Percentiles rank a stretch among this genome's conserved stretches.
Evolutionary conservation across 2,888 invertebrate species (phyloP).

Genomic region (Agapostemon virescens): DNA sequence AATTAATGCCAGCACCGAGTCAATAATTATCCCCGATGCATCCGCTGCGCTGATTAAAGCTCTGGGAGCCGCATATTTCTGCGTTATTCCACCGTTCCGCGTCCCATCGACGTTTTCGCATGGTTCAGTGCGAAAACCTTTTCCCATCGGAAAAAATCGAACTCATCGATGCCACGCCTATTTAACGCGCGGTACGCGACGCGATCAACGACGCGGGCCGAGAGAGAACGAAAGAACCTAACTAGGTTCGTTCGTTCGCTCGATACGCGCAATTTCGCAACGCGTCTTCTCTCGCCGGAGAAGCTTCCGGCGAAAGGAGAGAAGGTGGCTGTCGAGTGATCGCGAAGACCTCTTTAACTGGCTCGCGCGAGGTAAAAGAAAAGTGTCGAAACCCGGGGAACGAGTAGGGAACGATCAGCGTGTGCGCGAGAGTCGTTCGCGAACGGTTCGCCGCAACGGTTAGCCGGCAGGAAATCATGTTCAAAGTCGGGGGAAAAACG

Average conservation of each 20-base stretch:
- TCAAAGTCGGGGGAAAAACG: constrained; percentile 1
- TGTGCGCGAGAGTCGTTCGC: neutral
- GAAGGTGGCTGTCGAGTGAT: neutral
- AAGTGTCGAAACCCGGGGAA: neutral
- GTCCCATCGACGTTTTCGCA: neutral
- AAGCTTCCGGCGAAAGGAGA: neutral
- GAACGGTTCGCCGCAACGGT: neutral
- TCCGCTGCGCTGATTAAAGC: constrained; percentile 2
- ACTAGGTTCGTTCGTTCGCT: too few species aligned
- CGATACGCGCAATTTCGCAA: too few species aligned
- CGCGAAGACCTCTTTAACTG: constrained; percentile 15
- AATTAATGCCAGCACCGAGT: constrained; percentile 34
- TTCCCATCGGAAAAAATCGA: neutral
- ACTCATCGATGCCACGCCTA: neutral
- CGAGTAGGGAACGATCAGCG: neutral
- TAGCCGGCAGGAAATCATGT: neutral
- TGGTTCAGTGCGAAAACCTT: neutral
- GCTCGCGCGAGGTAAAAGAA: neutral
- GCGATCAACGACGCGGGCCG: too few species aligned
- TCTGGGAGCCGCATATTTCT: neutral
- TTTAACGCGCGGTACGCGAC: neutral
- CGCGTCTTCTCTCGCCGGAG: too few species aligned
- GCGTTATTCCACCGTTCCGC: neutral
- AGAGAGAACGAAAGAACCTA: too few species aligned
- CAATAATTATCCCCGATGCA: constrained; percentile 9